Percentiles rank a stretch among this genome's conserved stretches.
These are phyloP conservation scores for Hydrotaea diabolus DNA, from an alignment of 2,888 invertebrate species.

Conservation along the genomic window DNA sequence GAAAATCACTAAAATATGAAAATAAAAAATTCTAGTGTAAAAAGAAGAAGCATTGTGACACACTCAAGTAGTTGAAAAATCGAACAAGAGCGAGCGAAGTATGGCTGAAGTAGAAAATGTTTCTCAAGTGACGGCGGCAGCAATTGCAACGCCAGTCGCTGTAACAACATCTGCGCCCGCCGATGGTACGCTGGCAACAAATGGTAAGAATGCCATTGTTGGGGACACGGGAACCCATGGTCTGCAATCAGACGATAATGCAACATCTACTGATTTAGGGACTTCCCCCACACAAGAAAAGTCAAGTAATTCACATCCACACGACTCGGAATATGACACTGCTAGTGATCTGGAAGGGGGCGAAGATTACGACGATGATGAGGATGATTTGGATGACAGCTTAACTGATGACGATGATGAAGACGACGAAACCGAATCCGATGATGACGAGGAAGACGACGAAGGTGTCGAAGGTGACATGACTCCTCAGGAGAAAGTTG, in stretches of 20 bases:
- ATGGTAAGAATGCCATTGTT: conserved; percentile 12
- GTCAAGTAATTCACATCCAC: conserved; percentile 79
- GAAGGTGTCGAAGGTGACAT: conserved; percentile 85
- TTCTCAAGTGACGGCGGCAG: conserved; percentile 68
- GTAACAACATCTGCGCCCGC: conserved; percentile 66
- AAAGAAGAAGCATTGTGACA: conserved; percentile 56
- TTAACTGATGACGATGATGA: conserved; percentile 70
- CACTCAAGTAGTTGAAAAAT: conserved; percentile 58
- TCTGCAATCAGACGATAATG: conserved; percentile 67
- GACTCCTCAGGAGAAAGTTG: conserved; percentile 82
- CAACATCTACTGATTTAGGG: conserved; percentile 71
- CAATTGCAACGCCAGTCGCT: conserved; percentile 69
- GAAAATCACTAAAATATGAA: conserved; percentile 34
- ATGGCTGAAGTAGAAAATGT: conserved; percentile 80
- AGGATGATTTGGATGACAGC: conserved; percentile 70
- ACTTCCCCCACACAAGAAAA: conserved; percentile 79
- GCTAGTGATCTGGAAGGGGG: conserved; percentile 80
- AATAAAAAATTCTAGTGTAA: conserved; percentile 48
- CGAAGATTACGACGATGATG: conserved; percentile 77
- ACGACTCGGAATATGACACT: conserved; percentile 81
- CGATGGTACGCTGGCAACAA: conserved; percentile 65
- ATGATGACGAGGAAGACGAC: conserved; percentile 73
- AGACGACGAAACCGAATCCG: conserved; percentile 73
- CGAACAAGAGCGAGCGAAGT: conserved; percentile 50
- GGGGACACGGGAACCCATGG: conserved; percentile 71